Evolutionary conservation across 2,888 invertebrate species (phyloP).

Genomic region (Heteromyza rotundicornis): DNA sequence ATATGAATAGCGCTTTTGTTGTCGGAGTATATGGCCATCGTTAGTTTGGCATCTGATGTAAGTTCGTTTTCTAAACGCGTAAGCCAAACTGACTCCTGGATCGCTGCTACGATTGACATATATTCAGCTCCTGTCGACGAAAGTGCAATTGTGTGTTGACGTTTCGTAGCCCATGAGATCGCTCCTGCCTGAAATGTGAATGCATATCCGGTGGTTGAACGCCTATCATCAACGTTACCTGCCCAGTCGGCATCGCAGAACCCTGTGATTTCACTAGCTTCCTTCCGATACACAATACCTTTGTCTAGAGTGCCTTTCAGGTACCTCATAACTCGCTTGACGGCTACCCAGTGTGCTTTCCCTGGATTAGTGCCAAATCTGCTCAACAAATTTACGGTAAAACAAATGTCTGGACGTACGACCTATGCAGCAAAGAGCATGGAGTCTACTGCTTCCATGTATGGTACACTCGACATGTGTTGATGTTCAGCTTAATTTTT

Average conservation of each 20-base stretch:
- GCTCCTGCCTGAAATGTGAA: constrained; percentile 28
- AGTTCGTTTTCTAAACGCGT: constrained; percentile 19
- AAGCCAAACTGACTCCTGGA: constrained; percentile 30
- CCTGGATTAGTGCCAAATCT: constrained; percentile 23
- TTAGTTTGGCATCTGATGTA: not conserved
- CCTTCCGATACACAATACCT: constrained; percentile 1
- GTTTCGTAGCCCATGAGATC: constrained; percentile 30
- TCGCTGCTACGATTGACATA: constrained; percentile 30
- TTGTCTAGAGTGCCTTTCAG: constrained; percentile 26
- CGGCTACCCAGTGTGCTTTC: constrained; percentile 30
- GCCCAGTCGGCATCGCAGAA: constrained; percentile 26
- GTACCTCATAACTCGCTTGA: constrained; percentile 29
- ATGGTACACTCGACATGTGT: constrained; percentile 29
- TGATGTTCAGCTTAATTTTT: constrained; percentile 19
- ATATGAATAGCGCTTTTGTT: constrained; percentile 22
- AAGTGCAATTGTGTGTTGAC: constrained; percentile 29
- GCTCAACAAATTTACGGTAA: constrained; percentile 23
- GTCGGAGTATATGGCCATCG: constrained; percentile 11
- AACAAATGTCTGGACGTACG: constrained; percentile 29
- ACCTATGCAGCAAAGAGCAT: constrained; percentile 28
- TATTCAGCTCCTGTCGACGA: constrained; percentile 35
- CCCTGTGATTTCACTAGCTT: constrained; percentile 10
- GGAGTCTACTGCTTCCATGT: constrained; percentile 28
- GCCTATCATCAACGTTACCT: constrained; percentile 24
- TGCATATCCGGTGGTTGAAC: constrained; percentile 24